Evolutionary conservation across 2,113 vertebrate genomes (phyloP), one percentile per base, ranked within the genome.

Genomic region (Stigmatopora nigra): DNA sequence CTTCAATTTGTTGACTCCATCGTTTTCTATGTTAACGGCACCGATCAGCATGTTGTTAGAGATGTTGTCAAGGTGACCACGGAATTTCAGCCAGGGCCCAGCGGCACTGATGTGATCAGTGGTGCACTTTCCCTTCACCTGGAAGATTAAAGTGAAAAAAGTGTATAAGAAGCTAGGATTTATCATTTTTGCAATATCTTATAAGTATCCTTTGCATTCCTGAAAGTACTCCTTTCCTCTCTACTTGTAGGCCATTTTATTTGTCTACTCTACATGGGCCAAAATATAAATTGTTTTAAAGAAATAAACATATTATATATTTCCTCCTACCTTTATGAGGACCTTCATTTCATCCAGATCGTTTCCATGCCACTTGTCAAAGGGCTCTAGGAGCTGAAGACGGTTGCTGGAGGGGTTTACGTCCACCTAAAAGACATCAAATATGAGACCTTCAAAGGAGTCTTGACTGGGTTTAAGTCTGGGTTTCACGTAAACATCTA

Each of bases 61-160:
- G 86, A 99, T 99, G 89, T 99, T 99, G 82, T 99, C 97, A 67
- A 98, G 88, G 72, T 99, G 97, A 5, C 97, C 97, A 19, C 95
- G 94, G 88, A 98, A 99, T 88, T 98, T 99, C 12, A 99, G 92
- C 96, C 97, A 99, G 0, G 97, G 97, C 2, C 97, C 97, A 0
- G 97, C 97, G 0, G 97, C 97, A 0, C 95, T 98, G 84, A 99
- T 98, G 78, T 99, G 97, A 75, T 99, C 97, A 1, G 97, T 99
- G 72, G 97, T 99, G 69, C 97, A 98, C 63, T 99, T 99, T 36
- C 97, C 97, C 58, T 60, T 60, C 36, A 60, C 58, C 58, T 60
- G 41, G 19, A 60, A 60, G 17, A 41, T 60, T 41, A 4, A 60
- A n/a, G 11, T 56, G 53, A 31, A 20, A 38, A 19, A 16, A 59